Evolutionary conservation across 2,113 vertebrate species (phyloP), one percentile per base, ranked within the genome.

Genomic region (Narcine bancroftii): DNA sequence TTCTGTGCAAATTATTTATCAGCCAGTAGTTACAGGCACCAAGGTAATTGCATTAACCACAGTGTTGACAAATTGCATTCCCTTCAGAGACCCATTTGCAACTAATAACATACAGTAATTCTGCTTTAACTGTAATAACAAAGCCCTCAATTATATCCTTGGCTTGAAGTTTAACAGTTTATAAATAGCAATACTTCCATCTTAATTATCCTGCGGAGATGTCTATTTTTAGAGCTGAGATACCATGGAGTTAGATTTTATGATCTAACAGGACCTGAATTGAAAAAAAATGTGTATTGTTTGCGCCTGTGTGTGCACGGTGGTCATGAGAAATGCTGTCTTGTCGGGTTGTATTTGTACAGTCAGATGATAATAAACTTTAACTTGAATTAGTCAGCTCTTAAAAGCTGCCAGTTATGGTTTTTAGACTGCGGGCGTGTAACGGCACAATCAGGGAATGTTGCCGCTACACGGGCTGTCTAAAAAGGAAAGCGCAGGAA

Each of bases 61-160:
- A 63, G 4, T 87, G 53, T 87, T 87, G 81, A 87, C 81, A 87
- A 87, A 60, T 63, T 87, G 53, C 21, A 6, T 87, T 87, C n/a
- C 81, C 81, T 63, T 87, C n/a, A 87, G 81, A 63, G 53, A 87
- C 53, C 53, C 17, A 87, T 87, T 87, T 87, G 19, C 4, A 11
- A 7, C 33, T 87, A 87, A 60, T 87, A 87, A 87, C 53, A 7
- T 36, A 63, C 53, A 87, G 81, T 21, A 87, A 60, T 60, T 17
- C 56, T 87, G 33, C 15, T 87, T n/a, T 60, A 60, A 87, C 45
- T 56, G 5, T 60, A 87, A 87, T 87, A 33, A 60, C 53, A 36
- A 50, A 60, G 17, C 6, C 33, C 53, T 60, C 21, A 87, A 60
- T 87, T 60, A 87, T 63, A 87, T 36, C 81, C 6, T 87, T 63